phyloP scores from a whole-genome alignment of 1,140 invertebrate species.

The Drosophila pandora region DNA sequence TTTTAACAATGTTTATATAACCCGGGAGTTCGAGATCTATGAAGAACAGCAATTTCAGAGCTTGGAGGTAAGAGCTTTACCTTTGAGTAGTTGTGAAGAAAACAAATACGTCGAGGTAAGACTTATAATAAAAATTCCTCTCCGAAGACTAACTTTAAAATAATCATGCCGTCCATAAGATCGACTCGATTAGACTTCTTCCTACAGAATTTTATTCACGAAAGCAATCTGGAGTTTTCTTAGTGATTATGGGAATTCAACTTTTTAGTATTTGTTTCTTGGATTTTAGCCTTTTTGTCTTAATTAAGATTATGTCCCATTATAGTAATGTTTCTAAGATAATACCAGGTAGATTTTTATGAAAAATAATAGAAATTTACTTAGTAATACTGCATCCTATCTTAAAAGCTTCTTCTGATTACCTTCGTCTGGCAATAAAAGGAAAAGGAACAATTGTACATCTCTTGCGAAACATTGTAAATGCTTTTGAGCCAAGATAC shows the following conservation, averaged over 20 bases:
- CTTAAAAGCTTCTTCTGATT: background rate
- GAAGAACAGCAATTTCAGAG: constrained; percentile 87
- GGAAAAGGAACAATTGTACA: background rate
- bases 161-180: constrained; percentile 13
- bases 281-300: constrained; percentile 86
- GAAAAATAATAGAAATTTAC: background rate
- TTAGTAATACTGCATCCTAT: too few species aligned
- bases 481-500: constrained; percentile 86
- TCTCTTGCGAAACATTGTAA: constrained; percentile 81
- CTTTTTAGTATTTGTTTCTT: constrained; percentile 50
- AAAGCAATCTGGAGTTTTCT: constrained; percentile 12
- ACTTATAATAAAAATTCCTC: too few species aligned
- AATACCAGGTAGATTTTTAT: background rate
- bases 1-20: constrained; percentile 91
- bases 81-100: constrained; percentile 88
- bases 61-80: constrained; percentile 88
- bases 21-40: constrained; percentile 87
- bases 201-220: constrained; percentile 1
- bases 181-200: constrained; percentile 19
- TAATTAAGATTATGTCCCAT: constrained; percentile 88
- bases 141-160: too few species aligned
- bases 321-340: constrained; percentile 86
- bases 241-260: constrained; percentile 46
- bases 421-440: background rate
- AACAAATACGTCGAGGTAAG: constrained; percentile 87